These are phyloP conservation scores for Caenorhabditis becei DNA, from an alignment of 2,888 invertebrate genomes.

Conservation along the genomic window DNA sequence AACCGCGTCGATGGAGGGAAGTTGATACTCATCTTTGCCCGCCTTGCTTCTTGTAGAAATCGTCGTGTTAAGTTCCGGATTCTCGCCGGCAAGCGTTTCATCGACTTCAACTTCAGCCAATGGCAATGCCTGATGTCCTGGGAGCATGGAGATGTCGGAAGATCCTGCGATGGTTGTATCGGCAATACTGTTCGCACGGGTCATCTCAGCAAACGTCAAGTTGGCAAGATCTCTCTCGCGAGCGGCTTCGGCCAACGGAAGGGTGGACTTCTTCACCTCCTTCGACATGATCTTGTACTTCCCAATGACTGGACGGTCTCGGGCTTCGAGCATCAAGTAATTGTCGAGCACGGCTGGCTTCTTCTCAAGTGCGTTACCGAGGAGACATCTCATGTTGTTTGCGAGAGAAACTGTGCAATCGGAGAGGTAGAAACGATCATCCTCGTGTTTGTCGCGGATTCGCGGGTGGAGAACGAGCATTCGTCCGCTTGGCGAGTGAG, in stretches of 20 bases:
- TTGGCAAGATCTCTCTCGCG: slow-evolving; percentile 37
- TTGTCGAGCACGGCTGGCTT: slow-evolving; percentile 33
- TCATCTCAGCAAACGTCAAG: slow-evolving; percentile 27
- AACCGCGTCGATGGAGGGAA: not conserved
- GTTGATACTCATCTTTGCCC: slow-evolving; percentile 26
- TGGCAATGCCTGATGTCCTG: slow-evolving; percentile 15
- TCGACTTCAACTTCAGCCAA: not conserved
- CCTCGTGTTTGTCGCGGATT: slow-evolving; percentile 18
- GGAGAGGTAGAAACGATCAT: not conserved
- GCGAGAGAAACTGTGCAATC: slow-evolving; percentile 28
- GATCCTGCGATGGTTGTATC: slow-evolving; percentile 23
- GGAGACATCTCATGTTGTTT: slow-evolving; percentile 25
- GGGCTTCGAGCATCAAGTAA: slow-evolving; percentile 56
- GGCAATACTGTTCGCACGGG: not conserved
- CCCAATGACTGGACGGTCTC: slow-evolving; percentile 46
- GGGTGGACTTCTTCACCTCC: slow-evolving; percentile 26
- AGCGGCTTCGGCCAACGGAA: slow-evolving; percentile 18
- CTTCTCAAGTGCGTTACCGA: slow-evolving; percentile 27
- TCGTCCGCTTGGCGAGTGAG: slow-evolving; percentile 45
- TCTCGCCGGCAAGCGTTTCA: slow-evolving; percentile 1
- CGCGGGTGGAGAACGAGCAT: slow-evolving; percentile 45
- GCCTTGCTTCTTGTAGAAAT: not conserved
- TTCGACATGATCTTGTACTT: slow-evolving; percentile 41
- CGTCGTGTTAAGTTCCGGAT: not conserved
- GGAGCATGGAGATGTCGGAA: slow-evolving; percentile 47